Conservation (phyloP, 1,140 invertebrate species). For the Drosophila ambigua region DNA sequence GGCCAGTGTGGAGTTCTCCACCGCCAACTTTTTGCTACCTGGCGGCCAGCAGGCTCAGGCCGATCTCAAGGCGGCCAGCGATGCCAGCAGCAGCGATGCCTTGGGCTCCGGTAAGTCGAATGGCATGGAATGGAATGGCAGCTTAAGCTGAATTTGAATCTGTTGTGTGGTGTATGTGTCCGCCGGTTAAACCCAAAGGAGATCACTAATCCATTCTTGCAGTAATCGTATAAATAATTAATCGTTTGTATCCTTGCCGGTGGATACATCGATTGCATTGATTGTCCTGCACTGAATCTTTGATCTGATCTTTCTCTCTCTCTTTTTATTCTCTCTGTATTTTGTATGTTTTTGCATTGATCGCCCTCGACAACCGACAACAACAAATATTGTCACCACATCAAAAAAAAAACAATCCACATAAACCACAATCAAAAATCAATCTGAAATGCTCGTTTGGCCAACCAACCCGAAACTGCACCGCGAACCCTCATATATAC, state of each 20-base stretch:
- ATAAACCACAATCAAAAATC: slow-evolving; percentile 32
- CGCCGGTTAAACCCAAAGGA: slow-evolving; percentile 18
- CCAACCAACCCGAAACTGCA: slow-evolving; percentile 39
- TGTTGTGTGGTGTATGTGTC: slow-evolving; percentile 8
- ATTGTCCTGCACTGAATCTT: slow-evolving; percentile 21
- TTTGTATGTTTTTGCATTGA: slow-evolving; percentile 52
- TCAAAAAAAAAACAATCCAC: slow-evolving; percentile 27
- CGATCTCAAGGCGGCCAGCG: slow-evolving; percentile 63
- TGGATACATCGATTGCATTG: slow-evolving; percentile 4
- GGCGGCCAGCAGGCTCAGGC: slow-evolving; percentile 87
- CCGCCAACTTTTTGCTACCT: slow-evolving; percentile 97
- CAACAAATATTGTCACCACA: slow-evolving; percentile 35
- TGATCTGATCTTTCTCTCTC: slow-evolving; percentile 43
- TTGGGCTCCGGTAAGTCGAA: slow-evolving; percentile 57
- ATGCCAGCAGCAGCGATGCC: slow-evolving; percentile 16
- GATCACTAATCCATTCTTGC: slow-evolving; percentile 34
- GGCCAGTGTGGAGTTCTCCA: slow-evolving; percentile 85
- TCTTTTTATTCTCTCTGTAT: slow-evolving; percentile 44
- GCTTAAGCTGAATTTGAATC: slow-evolving; percentile 1
- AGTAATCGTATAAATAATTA: slow-evolving; percentile 1
- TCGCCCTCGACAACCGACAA: slow-evolving; percentile 34
- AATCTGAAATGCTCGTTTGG: slow-evolving; percentile 57
- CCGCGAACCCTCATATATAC: slow-evolving; percentile 27
- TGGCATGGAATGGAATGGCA: slow-evolving; percentile 4
- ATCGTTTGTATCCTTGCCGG: slow-evolving; percentile 5